phyloP scores from a whole-genome alignment of 2,113 vertebrate genomes.

The Bothrops jararaca region DNA sequence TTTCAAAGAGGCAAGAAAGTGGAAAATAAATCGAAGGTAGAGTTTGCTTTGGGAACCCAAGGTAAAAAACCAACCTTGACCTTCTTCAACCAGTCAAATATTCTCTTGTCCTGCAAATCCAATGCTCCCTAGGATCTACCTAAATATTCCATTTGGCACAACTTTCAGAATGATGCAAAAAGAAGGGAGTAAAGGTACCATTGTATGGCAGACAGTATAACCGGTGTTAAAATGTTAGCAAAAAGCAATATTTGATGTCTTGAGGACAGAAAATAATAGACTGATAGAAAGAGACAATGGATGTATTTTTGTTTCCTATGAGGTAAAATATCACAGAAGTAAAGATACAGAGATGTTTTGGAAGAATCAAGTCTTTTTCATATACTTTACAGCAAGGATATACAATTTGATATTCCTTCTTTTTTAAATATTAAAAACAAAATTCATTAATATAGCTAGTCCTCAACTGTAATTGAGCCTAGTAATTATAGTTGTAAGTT shows the following conservation, averaged over 20 bases:
- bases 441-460: background rate
- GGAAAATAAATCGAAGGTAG: background rate
- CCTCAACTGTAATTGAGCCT: background rate
- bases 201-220: background rate
- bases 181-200: background rate
- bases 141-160: background rate
- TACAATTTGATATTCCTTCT: background rate
- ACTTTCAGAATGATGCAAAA: background rate
- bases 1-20: background rate
- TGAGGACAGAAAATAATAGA: background rate
- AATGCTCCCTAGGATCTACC: background rate
- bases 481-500: background rate
- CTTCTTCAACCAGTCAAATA: background rate
- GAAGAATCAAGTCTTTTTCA: background rate
- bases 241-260: background rate
- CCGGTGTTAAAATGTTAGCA: background rate
- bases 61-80: background rate
- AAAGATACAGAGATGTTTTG: background rate
- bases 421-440: background rate
- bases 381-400: background rate
- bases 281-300: background rate
- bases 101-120: background rate
- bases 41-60: background rate
- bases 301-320: background rate
- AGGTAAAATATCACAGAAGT: background rate